Evolutionary conservation across 2,888 invertebrate genomes (phyloP).

Genomic region (Leptodirus hochenwartii): DNA sequence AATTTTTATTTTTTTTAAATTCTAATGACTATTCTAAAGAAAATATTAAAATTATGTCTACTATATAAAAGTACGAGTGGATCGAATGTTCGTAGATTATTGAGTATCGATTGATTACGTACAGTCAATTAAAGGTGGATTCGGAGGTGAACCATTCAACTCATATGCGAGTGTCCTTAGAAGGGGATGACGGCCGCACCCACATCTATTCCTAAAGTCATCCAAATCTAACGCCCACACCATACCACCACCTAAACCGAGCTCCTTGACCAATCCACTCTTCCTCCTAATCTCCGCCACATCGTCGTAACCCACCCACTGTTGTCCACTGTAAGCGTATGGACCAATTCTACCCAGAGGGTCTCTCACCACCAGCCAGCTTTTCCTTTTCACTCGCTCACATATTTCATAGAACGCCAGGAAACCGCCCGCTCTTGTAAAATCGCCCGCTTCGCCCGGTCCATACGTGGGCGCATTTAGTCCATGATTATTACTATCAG

Average conservation of each 20-base stretch:
- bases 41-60: too few species aligned
- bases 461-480: slow-evolving; percentile 42
- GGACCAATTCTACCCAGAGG: slow-evolving; percentile 47
- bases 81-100: too few species aligned
- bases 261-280: slow-evolving; percentile 29
- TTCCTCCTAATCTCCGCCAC: slow-evolving; percentile 42
- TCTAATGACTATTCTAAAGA: too few species aligned
- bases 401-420: slow-evolving; percentile 62
- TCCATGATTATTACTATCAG: slow-evolving; percentile 29
- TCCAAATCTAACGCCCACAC: slow-evolving; percentile 66
- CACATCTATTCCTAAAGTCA: slow-evolving; percentile 49
- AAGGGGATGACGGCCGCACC: slow-evolving; percentile 48
- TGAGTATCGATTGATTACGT: slow-evolving; percentile 13
- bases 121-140: slow-evolving; percentile 17
- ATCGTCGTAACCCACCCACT: slow-evolving; percentile 69
- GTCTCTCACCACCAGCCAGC: slow-evolving; percentile 43
- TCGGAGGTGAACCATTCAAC: slow-evolving; percentile 26
- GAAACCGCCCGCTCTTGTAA: slow-evolving; percentile 52
- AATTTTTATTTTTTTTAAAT: too few species aligned
- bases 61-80: too few species aligned
- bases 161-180: slow-evolving; percentile 43
- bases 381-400: slow-evolving; percentile 35
- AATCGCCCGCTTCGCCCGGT: slow-evolving; percentile 49
- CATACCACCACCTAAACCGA: slow-evolving; percentile 52
- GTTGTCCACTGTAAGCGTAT: slow-evolving; percentile 47